Base-by-base conservation (phyloP, 2,797 vertebrate species). In the Arrhamphus sclerolepis region DNA sequence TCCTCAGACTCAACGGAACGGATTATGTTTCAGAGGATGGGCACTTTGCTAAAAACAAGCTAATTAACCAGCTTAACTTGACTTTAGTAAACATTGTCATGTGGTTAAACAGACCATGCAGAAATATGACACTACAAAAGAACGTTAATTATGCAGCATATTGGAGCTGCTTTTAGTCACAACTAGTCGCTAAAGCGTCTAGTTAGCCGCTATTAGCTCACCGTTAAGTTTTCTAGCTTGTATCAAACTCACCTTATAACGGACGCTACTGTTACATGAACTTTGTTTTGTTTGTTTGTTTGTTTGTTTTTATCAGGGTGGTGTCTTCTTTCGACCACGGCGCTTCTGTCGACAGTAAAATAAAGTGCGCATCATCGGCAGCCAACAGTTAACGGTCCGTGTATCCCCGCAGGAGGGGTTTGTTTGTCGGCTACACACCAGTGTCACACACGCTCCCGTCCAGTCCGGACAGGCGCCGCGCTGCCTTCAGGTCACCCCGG, bases 231-330 rank as follows among this genome's bases (percentile, higher is more conserved):
- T 75, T 48, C 7, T 16, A 22, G 46, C 40, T 84, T 75, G 24
- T 31, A 34, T 43, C 24, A 77, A 81, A 89, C 87, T 90, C 80
- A 89, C 83, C 80, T 85, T 52, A 5, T 47, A 26, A 43, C 42
- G 38, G 42, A 62, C 42, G 39, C 47, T 22, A 22, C n/a, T 22
- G 7, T 46, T 44, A 8, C 17, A 22, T 39, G 59, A 9, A 42
- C 70, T 60, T 70, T 72, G 63, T 11, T 43, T 18, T 43, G n/a
- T n/a, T n/a, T n/a, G n/a, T n/a, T n/a, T n/a, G n/a, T 21, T 21
- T 6, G 3, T 14, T 13, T 22, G 21, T 43, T 18, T 43, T 42
- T 9, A 43, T 14, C 19, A 2, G 13, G 52, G 14, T 34, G 16
- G 16, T 48, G n/a, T 60, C 26, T 17, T 50, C 54, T 42, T 38